phyloP scores from a whole-genome alignment of 2,113 vertebrate species.

The Cathartes aura region DNA sequence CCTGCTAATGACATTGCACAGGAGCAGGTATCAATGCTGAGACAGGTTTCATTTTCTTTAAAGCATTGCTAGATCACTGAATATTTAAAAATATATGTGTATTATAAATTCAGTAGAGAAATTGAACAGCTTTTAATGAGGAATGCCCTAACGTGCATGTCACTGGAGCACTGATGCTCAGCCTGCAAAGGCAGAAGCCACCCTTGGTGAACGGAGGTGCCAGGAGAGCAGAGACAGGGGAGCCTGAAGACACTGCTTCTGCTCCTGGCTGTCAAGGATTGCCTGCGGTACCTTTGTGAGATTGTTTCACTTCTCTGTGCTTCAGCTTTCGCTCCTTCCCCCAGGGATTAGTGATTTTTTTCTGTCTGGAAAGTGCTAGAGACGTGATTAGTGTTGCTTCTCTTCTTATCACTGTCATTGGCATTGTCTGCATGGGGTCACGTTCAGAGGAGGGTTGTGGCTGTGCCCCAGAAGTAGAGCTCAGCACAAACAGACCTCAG shows the following conservation, averaged over 20 bases:
- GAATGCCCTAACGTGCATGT: neutral
- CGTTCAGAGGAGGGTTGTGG: neutral
- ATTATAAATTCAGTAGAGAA: neutral
- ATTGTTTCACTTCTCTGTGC: neutral
- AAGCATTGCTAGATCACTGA: accelerated
- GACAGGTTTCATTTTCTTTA: neutral
- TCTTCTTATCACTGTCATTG: neutral
- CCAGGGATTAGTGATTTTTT: neutral
- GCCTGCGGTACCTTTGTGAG: neutral
- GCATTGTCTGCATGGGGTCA: neutral
- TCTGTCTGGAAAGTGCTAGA: neutral
- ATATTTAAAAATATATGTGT: neutral
- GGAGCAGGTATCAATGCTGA: neutral
- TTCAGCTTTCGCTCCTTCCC: neutral
- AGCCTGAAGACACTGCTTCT: neutral
- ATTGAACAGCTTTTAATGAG: neutral
- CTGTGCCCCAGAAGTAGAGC: neutral
- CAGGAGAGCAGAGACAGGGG: neutral
- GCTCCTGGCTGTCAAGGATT: neutral
- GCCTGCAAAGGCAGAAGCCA: neutral
- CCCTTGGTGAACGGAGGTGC: neutral
- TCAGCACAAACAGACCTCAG: neutral
- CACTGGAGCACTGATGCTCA: neutral
- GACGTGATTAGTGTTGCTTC: neutral
- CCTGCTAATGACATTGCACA: neutral